A percentile compares a stretch with the other conserved stretches of the same genome.
These are phyloP conservation scores for Suillia variegata DNA, from an alignment of 2,888 invertebrate genomes.

Conservation along the genomic window DNA sequence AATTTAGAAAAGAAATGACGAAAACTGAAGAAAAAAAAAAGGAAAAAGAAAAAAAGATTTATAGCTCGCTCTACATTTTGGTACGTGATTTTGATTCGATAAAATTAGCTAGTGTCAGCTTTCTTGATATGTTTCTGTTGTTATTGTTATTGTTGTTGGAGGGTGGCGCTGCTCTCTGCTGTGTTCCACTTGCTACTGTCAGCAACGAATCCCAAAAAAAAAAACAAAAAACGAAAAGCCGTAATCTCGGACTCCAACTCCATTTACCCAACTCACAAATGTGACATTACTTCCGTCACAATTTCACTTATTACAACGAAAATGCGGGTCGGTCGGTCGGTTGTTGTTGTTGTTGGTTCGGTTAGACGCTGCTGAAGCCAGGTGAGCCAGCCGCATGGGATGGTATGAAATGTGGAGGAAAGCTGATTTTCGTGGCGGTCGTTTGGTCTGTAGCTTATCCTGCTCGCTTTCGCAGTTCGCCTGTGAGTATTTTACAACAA, in stretches of 20 bases:
- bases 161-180: not conserved
- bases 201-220: too few species aligned
- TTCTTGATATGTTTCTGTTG: not conserved
- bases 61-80: not conserved
- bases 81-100: conserved; percentile 1
- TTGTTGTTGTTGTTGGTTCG: not conserved
- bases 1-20: too few species aligned
- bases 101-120: conserved; percentile 2
- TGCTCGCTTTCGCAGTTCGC: too few species aligned
- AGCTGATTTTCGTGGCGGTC: too few species aligned
- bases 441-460: too few species aligned
- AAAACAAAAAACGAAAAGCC: too few species aligned
- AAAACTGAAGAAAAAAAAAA: too few species aligned
- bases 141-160: not conserved
- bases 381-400: too few species aligned
- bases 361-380: too few species aligned
- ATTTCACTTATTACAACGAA: not conserved
- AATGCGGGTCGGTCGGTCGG: not conserved
- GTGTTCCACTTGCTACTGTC: too few species aligned
- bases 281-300: conserved; percentile 2
- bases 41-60: too few species aligned
- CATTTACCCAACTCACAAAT: conserved; percentile 4
- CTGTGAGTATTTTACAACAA: conserved; percentile 2
- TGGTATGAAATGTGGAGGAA: too few species aligned
- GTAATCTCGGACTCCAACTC: not conserved